Evolutionary conservation across 2,797 vertebrate species (phyloP).

Genomic region (Malacoraja senta): DNA sequence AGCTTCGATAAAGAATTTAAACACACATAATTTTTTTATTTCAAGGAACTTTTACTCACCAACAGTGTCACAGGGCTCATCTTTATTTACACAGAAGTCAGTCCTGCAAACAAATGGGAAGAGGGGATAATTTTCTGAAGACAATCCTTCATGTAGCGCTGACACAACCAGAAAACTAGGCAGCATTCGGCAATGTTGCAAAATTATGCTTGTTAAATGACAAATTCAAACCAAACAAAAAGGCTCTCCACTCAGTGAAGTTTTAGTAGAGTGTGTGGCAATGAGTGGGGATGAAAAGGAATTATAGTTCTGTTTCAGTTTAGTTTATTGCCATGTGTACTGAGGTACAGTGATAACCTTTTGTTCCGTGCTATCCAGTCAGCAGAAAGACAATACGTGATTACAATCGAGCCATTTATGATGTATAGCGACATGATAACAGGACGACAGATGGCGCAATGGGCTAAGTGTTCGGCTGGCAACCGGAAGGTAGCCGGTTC

Average conservation of each 20-base stretch:
- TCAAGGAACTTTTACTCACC: slow-evolving; percentile 68
- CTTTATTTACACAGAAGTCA: slow-evolving; percentile 96
- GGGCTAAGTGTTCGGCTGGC: no score
- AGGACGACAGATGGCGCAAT: no score
- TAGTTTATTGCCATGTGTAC: no score
- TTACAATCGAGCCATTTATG: no score
- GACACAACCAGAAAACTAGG: background rate
- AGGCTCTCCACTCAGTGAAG: background rate
- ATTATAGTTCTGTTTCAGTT: no score
- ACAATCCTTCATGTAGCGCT: background rate
- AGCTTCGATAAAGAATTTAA: background rate
- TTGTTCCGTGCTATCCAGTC: no score
- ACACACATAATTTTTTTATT: background rate
- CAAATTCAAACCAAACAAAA: background rate
- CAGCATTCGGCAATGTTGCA: background rate
- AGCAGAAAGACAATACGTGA: no score
- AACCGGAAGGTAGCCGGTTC: no score
- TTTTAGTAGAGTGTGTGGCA: background rate
- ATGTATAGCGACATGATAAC: no score
- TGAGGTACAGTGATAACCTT: no score
- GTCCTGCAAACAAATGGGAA: slow-evolving; percentile 71
- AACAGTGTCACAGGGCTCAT: slow-evolving; percentile 95
- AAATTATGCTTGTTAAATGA: background rate
- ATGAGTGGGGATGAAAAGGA: no score
- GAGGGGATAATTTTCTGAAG: slow-evolving; percentile 34